Conservation (phyloP, 2,113 vertebrate genomes). For the Sander vitreus region DNA sequence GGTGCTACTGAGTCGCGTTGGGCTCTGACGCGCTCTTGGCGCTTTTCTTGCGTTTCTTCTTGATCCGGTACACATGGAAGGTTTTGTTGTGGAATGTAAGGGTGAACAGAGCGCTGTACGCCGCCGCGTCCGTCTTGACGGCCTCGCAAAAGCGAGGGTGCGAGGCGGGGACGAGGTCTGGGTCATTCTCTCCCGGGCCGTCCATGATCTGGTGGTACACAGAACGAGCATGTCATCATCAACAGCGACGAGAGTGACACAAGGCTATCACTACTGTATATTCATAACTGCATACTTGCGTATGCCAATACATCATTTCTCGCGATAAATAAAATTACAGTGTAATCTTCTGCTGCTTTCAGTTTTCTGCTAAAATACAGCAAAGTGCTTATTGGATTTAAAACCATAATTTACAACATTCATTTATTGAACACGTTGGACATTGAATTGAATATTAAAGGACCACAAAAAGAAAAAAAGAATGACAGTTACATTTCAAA, state of each 20-base stretch:
- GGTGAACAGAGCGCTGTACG: constrained; percentile 87
- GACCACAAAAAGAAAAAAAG: too few relatives aligned
- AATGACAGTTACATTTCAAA: too few relatives aligned
- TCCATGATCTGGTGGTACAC: constrained; percentile 90
- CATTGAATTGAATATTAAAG: too few relatives aligned
- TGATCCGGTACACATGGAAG: constrained; percentile 93
- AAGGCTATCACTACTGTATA: too few relatives aligned
- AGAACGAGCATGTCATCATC: neutral
- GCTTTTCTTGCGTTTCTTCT: constrained; percentile 81
- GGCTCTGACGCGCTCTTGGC: constrained; percentile 51
- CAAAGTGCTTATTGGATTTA: too few relatives aligned
- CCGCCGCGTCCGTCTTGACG: constrained; percentile 85
- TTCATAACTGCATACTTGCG: too few relatives aligned
- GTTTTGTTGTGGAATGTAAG: constrained; percentile 96
- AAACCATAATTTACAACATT: too few relatives aligned
- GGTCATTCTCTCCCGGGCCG: constrained; percentile 91
- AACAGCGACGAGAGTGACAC: neutral
- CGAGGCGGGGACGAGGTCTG: constrained; percentile 85
- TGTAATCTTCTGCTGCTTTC: too few relatives aligned
- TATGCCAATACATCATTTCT: too few relatives aligned
- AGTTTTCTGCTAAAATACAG: too few relatives aligned
- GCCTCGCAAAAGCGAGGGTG: constrained; percentile 95
- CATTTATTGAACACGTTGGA: too few relatives aligned
- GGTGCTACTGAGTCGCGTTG: constrained; percentile 41
- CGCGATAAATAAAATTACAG: too few relatives aligned